Percentiles rank a stretch among this genome's conserved stretches.
Conservation (phyloP, 2,888 invertebrate genomes). For the Schizotus pectinicornis region DNA sequence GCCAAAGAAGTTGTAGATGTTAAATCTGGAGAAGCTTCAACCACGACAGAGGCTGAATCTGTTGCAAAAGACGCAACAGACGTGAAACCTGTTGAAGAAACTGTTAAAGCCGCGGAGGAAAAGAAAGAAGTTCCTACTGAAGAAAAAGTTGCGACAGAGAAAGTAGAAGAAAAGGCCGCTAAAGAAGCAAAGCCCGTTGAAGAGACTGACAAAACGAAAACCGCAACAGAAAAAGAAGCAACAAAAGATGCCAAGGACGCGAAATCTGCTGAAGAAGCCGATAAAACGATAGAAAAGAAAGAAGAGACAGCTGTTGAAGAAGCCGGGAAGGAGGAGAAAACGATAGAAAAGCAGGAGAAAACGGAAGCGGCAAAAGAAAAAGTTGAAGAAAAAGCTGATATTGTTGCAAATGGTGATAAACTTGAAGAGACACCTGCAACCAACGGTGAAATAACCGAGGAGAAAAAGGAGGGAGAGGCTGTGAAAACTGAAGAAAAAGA, state of each 20-base stretch:
- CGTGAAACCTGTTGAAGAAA: slow-evolving; percentile 8
- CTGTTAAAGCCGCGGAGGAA: no score
- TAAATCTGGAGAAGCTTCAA: slow-evolving; percentile 13
- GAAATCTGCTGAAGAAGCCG: slow-evolving; percentile 22
- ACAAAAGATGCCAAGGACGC: slow-evolving; percentile 29
- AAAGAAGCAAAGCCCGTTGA: slow-evolving; percentile 37
- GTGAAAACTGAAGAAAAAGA: slow-evolving; percentile 55
- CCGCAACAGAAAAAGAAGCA: slow-evolving; percentile 12
- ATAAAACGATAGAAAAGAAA: slow-evolving; percentile 14
- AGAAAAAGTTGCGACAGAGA: slow-evolving; percentile 4
- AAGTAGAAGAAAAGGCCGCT: slow-evolving; percentile 15
- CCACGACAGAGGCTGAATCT: slow-evolving; percentile 4
- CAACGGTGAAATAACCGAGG: slow-evolving; percentile 29
- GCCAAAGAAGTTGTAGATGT: slow-evolving; percentile 14
- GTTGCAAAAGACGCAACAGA: slow-evolving; percentile 9
- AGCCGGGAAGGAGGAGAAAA: slow-evolving; percentile 21
- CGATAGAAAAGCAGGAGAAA: slow-evolving; percentile 19
- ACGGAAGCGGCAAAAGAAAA: slow-evolving; percentile 14
- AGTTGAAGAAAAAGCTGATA: no score
- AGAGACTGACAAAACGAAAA: slow-evolving; percentile 29
- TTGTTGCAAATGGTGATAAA: slow-evolving; percentile 15
- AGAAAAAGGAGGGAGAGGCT: slow-evolving; percentile 27
- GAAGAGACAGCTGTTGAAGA: slow-evolving; percentile 19
- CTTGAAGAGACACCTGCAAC: slow-evolving; percentile 16
- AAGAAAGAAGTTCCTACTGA: no score